A percentile compares a stretch with the other conserved stretches of the same genome.
These are phyloP conservation scores for Chirona hameri DNA, from an alignment of 2,888 invertebrate species.

Conservation along the genomic window DNA sequence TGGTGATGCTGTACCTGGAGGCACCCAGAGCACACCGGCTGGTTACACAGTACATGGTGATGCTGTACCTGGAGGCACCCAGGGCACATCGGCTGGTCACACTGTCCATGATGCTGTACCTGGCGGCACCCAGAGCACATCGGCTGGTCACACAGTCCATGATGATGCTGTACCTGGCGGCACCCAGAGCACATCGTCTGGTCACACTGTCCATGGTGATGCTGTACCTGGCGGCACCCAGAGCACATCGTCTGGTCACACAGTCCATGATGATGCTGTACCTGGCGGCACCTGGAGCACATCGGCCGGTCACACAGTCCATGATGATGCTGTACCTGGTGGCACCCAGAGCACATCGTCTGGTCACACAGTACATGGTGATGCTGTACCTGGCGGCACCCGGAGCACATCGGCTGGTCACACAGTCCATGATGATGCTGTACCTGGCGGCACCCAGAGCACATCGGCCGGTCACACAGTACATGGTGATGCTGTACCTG, in stretches of 20 bases:
- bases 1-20: conserved; percentile 61
- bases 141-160: too few species aligned
- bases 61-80: conserved; percentile 57
- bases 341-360: conserved; percentile 22
- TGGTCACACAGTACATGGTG: too few species aligned
- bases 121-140: conserved; percentile 44
- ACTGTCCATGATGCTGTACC: conserved; percentile 64
- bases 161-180: conserved; percentile 61
- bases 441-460: conserved; percentile 54
- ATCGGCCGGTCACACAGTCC: too few species aligned
- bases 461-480: too few species aligned
- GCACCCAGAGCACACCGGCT: not conserved
- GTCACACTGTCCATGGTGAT: too few species aligned
- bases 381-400: conserved; percentile 59
- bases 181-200: not conserved
- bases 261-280: conserved; percentile 66
- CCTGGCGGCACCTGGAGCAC: conserved; percentile 48
- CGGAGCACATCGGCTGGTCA: not conserved
- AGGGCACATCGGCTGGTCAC: conserved; percentile 43
- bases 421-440: too few species aligned
- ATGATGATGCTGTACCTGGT: conserved; percentile 63
- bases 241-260: not conserved
- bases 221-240: conserved; percentile 57
- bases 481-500: conserved; percentile 64
- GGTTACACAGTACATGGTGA: too few species aligned